A percentile compares a stretch with the other conserved stretches of the same genome.
Conservation (phyloP, 2,888 invertebrate genomes). For the Tachina fera region DNA sequence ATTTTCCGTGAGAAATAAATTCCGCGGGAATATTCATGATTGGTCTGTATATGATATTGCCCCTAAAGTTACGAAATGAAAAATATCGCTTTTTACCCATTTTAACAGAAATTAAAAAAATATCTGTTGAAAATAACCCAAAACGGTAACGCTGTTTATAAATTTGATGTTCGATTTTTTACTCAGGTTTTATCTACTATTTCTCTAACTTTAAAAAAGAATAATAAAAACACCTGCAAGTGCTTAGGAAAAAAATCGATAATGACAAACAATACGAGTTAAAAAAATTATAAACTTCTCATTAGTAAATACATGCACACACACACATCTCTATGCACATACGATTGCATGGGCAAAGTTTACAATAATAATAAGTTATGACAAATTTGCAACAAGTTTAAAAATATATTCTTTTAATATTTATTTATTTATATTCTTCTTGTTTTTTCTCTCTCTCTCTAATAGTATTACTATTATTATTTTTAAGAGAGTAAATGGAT, state of each 20-base stretch:
- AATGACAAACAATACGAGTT: conserved; percentile 9
- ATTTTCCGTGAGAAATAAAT: too few species aligned
- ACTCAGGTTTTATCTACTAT: not conserved
- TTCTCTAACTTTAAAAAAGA: not conserved
- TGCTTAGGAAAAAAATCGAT: conserved; percentile 23
- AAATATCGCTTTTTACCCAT: too few species aligned
- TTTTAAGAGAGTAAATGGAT: not conserved
- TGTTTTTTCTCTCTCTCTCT: not conserved
- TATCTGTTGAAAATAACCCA: too few species aligned
- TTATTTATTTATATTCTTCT: conserved; percentile 4
- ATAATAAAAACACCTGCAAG: conserved; percentile 23
- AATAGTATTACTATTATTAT: not conserved
- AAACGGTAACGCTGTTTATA: conserved; percentile 11
- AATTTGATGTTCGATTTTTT: conserved; percentile 15
- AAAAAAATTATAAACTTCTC: not conserved
- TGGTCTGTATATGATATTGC: too few species aligned
- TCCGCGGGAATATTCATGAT: too few species aligned
- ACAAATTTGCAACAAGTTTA: conserved; percentile 38
- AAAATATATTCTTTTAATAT: conserved; percentile 37
- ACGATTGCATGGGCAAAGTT: conserved; percentile 28
- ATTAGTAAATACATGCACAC: too few species aligned
- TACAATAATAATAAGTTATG: conserved; percentile 36
- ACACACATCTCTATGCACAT: not conserved
- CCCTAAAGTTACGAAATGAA: too few species aligned
- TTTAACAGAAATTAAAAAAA: too few species aligned